Conservation (phyloP, 2,888 invertebrate species). For the Atrina japonica region DNA sequence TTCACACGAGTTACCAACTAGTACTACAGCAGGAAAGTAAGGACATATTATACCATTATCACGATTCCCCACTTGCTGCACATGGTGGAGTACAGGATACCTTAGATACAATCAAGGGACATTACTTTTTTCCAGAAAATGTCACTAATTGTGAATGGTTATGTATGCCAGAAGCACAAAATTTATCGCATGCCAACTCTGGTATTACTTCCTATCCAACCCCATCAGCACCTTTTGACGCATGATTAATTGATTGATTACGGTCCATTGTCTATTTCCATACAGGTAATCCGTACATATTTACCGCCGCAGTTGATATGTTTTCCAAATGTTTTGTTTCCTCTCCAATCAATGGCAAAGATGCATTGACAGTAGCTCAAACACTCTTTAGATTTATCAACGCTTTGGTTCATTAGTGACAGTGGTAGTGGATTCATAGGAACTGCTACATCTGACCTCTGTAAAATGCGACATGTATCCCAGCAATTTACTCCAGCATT, state of each 20-base stretch:
- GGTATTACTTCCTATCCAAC: slow-evolving; percentile 13
- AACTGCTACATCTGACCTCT: slow-evolving; percentile 40
- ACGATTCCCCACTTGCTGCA: slow-evolving; percentile 35
- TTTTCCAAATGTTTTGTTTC: slow-evolving; percentile 43
- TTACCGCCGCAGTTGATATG: slow-evolving; percentile 43
- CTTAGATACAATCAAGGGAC: slow-evolving; percentile 34
- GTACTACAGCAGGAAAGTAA: slow-evolving; percentile 22
- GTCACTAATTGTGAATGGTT: slow-evolving; percentile 28
- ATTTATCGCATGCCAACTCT: background rate
- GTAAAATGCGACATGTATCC: slow-evolving; percentile 33
- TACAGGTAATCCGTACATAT: slow-evolving; percentile 13
- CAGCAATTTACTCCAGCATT: slow-evolving; percentile 48
- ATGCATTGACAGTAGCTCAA: slow-evolving; percentile 46
- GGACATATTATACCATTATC: slow-evolving; percentile 26
- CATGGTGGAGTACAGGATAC: slow-evolving; percentile 51
- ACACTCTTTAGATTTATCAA: slow-evolving; percentile 36
- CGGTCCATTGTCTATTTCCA: slow-evolving; percentile 6
- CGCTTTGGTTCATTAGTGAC: slow-evolving; percentile 44
- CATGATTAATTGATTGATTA: slow-evolving; percentile 31
- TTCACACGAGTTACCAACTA: background rate
- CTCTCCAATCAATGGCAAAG: slow-evolving; percentile 35
- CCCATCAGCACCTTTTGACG: slow-evolving; percentile 31
- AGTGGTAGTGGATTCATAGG: slow-evolving; percentile 48
- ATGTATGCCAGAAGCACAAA: slow-evolving; percentile 44
- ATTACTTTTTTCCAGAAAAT: slow-evolving; percentile 36